Evolutionary conservation across 2,113 vertebrate genomes (phyloP).

Genomic region (Corythoichthys haematopterus): DNA sequence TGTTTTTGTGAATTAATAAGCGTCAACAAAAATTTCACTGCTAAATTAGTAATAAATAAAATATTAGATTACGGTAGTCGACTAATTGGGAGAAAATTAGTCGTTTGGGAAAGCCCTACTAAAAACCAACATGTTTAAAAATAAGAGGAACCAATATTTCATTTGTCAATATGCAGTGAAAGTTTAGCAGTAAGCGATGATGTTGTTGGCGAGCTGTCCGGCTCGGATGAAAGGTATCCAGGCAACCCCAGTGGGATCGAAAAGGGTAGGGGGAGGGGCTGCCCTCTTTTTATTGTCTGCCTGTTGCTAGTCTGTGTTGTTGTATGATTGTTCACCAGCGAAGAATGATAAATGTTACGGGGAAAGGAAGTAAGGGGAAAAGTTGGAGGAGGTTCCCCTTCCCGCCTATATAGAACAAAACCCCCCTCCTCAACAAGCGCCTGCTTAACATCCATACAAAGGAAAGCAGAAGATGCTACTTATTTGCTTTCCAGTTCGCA

Average conservation of each 20-base stretch:
- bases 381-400: conserved; percentile 50
- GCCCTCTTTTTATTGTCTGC: conserved; percentile 63
- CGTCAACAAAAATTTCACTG: no score
- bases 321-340: conserved; percentile 67
- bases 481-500: conserved; percentile 34
- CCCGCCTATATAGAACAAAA: conserved; percentile 52
- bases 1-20: no score
- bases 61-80: no score
- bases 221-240: conserved; percentile 68
- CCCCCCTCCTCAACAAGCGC: conserved; percentile 35
- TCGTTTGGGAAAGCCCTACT: conserved; percentile 3
- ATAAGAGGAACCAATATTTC: conserved; percentile 9
- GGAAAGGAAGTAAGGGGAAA: conserved; percentile 64
- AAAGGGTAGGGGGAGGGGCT: conserved; percentile 45
- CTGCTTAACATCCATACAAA: conserved; percentile 67
- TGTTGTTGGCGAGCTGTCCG: conserved; percentile 60
- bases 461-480: conserved; percentile 41
- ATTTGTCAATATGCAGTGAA: conserved; percentile 19
- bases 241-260: conserved; percentile 61
- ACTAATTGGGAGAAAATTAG: no score
- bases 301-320: conserved; percentile 63
- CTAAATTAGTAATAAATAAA: no score
- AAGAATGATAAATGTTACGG: conserved; percentile 73
- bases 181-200: conserved; percentile 65
- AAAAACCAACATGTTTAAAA: conserved; percentile 26